Evolutionary conservation across 2,797 vertebrate genomes (phyloP), one percentile per base, ranked within the genome.

Genomic region (Geotrypetes seraphini): DNA sequence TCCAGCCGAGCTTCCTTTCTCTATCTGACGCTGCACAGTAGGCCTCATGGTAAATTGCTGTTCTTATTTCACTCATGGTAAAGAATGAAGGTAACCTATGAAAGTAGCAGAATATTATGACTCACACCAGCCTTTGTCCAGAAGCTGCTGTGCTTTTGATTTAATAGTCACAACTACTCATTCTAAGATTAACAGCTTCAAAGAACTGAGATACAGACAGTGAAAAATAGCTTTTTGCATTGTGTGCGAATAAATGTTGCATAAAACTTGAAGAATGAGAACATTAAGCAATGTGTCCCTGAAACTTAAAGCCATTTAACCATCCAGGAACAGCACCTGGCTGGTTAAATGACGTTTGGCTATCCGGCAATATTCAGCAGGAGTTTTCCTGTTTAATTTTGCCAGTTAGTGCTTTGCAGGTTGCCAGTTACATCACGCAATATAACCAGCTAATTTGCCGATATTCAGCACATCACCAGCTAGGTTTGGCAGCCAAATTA

Each of bases 11-110:
- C 37, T 35, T 43, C 30, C 28, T 36, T 27, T 21, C 7, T 31
- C 37, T 16, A 12, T 27, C 16, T 23, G 32, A 18, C 22, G 25
- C 7, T 36, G 43, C 36, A 35, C 39, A 43, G 45, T 34, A 25
- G 28, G 39, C 12, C 22, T 33, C 34, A 22, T 16, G 20, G 27
- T 25, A 59, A 54, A 59, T 54, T 25, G 40, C 22, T 36, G 27
- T 54, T 54, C 54, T 50, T 33, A 38, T 36, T 22, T 20, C 33
- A 36, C 29, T 25, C 16, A n/a, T 16, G 16, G 23, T 18, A 24
- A 18, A 22, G 25, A 12, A 10, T 14, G 3, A 31, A 33, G 11
- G 22, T 22, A 35, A 33, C 23, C 16, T 35, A 16, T 25, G 35
- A 33, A 25, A 11, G 12, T n/a, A 5, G 25, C 9, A 5, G 12